These are phyloP conservation scores for Fistularia tabacaria DNA, from an alignment of 2,797 vertebrate species.

Conservation along the genomic window DNA sequence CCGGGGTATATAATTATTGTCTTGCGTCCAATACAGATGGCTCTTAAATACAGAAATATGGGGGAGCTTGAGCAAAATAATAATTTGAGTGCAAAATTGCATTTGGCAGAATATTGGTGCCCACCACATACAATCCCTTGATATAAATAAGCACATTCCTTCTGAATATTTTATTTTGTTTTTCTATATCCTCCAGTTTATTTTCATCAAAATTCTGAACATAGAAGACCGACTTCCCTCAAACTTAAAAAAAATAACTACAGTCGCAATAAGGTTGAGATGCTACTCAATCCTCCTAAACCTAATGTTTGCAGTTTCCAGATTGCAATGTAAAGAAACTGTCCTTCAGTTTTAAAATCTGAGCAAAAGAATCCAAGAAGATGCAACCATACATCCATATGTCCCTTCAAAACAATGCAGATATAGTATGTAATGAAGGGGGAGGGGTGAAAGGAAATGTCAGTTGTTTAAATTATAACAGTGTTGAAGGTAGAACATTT, in stretches of 20 bases:
- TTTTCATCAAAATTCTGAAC: conserved; percentile 14
- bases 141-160: conserved; percentile 55
- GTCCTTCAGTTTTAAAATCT: too few species aligned
- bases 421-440: too few species aligned
- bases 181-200: conserved; percentile 36
- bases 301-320: too few species aligned
- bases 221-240: conserved; percentile 11
- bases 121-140: conserved; percentile 63
- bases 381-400: too few species aligned
- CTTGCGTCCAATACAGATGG: conserved; percentile 11
- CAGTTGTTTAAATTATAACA: too few species aligned
- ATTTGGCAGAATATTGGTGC: conserved; percentile 53
- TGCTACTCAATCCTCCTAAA: conserved; percentile 1
- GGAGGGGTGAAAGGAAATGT: too few species aligned
- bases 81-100: conserved; percentile 59
- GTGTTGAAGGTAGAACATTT: too few species aligned
- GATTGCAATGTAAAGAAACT: too few species aligned
- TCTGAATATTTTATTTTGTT: conserved; percentile 7
- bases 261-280: conserved; percentile 46
- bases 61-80: conserved; percentile 14
- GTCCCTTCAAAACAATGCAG: too few species aligned
- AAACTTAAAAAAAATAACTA: conserved; percentile 42
- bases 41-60: neutral
- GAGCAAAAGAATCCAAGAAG: too few species aligned
- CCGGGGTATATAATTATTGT: conserved; percentile 24